A percentile compares a stretch with the other conserved stretches of the same genome.
Conservation (phyloP, 2,888 invertebrate genomes). For the Stenurella melanura region DNA sequence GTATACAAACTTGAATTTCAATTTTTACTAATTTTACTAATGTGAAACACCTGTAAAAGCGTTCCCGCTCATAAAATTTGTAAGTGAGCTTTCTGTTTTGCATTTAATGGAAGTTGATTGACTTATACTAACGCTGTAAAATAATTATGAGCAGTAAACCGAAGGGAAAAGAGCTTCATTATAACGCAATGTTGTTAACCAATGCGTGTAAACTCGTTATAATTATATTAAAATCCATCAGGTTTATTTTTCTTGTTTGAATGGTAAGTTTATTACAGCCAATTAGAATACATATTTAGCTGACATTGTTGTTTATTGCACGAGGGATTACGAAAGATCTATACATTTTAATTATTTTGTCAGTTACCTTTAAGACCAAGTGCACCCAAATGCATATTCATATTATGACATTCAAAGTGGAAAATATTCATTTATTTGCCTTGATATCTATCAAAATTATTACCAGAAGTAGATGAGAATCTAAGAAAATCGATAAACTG, state of each 20-base stretch:
- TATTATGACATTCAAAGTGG: not conserved
- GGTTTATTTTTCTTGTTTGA: conserved; percentile 8
- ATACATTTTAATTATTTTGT: not conserved
- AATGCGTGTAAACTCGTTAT: conserved; percentile 30
- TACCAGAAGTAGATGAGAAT: too few species aligned
- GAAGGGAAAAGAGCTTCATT: conserved; percentile 27
- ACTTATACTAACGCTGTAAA: conserved; percentile 26
- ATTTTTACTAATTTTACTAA: conserved; percentile 6
- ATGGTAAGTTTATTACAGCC: conserved; percentile 20
- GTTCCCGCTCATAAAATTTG: conserved; percentile 1
- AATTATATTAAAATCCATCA: conserved; percentile 32
- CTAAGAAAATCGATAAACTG: too few species aligned
- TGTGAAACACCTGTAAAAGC: not conserved
- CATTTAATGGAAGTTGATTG: conserved; percentile 22
- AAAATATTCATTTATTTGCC: not conserved
- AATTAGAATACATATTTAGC: conserved; percentile 29
- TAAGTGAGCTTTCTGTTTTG: conserved; percentile 19
- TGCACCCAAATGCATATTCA: too few species aligned
- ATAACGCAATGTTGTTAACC: conserved; percentile 28
- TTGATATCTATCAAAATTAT: not conserved
- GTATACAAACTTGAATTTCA: too few species aligned
- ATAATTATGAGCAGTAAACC: conserved; percentile 38
- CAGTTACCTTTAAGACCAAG: not conserved
- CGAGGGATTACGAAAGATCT: conserved; percentile 4
- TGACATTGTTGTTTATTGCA: conserved; percentile 17